Conservation (phyloP, 37 sponge, comb jelly and placozoan species). For the Mnemiopsis leidyi region DNA sequence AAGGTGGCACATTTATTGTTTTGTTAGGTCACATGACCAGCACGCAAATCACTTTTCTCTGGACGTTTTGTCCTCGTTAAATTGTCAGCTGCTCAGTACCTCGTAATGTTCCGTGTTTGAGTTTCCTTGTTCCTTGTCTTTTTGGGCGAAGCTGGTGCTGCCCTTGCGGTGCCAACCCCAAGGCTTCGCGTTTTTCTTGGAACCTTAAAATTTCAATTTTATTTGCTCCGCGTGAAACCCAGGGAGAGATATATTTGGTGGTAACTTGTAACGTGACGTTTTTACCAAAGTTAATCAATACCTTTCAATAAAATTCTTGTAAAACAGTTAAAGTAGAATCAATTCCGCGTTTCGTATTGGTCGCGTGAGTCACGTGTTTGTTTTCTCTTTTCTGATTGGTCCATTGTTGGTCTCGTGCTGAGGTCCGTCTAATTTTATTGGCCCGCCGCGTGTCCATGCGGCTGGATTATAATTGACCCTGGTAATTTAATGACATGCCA, state of each 20-base stretch:
- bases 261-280: background rate
- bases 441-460: background rate
- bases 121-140: background rate
- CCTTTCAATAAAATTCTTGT: slow-evolving; percentile 56
- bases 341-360: slow-evolving; percentile 15
- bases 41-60: background rate
- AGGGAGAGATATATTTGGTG: background rate
- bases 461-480: slow-evolving; percentile 51
- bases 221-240: background rate
- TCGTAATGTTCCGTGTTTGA: background rate
- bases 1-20: background rate
- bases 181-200: background rate
- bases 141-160: background rate
- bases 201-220: background rate
- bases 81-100: background rate
- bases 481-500: slow-evolving; percentile 40
- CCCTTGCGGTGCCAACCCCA: background rate
- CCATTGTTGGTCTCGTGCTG: background rate
- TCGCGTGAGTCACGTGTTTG: slow-evolving; percentile 22
- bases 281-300: background rate
- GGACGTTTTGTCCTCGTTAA: background rate
- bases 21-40: background rate
- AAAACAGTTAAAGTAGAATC: slow-evolving; percentile 38
- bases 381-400: slow-evolving; percentile 3
- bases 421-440: slow-evolving; percentile 10